Evolutionary conservation across 2,797 vertebrate species (phyloP).

Genomic region (Melanotaenia boesemani): DNA sequence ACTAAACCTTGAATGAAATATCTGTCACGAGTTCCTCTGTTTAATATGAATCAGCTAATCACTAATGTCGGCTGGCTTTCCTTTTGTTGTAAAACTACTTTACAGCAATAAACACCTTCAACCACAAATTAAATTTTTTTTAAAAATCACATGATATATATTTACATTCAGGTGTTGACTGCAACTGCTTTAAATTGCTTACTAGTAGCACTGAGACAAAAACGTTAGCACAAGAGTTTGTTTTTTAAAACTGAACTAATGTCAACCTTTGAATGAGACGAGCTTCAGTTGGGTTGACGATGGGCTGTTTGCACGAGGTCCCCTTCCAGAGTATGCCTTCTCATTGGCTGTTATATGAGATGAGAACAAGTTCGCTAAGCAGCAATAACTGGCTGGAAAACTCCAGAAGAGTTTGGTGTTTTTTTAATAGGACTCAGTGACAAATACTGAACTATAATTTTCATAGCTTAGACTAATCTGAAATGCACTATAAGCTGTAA

Average conservation of each 20-base stretch:
- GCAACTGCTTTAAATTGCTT: background rate
- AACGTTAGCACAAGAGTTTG: background rate
- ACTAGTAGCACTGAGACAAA: background rate
- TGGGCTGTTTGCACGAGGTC: constrained; percentile 15
- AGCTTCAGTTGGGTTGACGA: constrained; percentile 36
- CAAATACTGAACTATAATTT: constrained; percentile 9
- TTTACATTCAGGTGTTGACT: background rate
- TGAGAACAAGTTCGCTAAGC: constrained; percentile 31
- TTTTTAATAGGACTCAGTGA: constrained; percentile 14
- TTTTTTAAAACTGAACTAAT: background rate
- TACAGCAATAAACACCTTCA: too few relatives aligned
- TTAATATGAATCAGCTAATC: background rate
- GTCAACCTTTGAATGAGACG: background rate
- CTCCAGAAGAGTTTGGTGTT: constrained; percentile 42
- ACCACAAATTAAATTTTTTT: too few relatives aligned
- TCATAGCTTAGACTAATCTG: constrained; percentile 4
- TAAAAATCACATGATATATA: background rate
- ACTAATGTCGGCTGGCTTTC: background rate
- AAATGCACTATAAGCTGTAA: background rate
- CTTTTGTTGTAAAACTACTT: background rate
- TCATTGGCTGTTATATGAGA: constrained; percentile 28
- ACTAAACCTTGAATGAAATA: background rate
- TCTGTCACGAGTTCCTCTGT: background rate
- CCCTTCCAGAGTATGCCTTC: constrained; percentile 18
- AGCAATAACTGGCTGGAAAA: constrained; percentile 27